phyloP scores from a whole-genome alignment of 2,113 vertebrate genomes.

The Pseudonaja textilis region DNA sequence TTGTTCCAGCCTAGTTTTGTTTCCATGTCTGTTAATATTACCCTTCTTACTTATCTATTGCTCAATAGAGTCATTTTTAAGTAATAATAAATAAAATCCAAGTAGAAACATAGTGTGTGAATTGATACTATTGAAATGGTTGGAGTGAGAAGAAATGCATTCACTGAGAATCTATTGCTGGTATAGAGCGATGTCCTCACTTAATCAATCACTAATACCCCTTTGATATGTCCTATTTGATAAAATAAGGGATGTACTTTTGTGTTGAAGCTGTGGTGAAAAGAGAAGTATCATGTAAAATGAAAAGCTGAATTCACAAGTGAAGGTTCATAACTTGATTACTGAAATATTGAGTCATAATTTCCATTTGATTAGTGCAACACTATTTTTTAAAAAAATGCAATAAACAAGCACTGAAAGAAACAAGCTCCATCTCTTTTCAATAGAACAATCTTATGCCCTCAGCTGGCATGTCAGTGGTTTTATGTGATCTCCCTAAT shows the following conservation, averaged over 20 bases:
- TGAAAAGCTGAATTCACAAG: not conserved
- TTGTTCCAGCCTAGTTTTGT: not conserved
- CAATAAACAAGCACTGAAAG: not conserved
- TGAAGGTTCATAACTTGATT: not conserved
- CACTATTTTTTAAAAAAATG: not conserved
- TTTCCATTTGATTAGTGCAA: not conserved
- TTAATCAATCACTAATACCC: not conserved
- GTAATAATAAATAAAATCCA: not conserved
- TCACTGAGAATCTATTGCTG: not conserved
- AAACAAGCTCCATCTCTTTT: not conserved
- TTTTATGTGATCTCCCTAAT: not conserved
- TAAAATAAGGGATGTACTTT: not conserved
- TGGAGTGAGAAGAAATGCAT: not conserved
- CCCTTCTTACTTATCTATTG: not conserved
- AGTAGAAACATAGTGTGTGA: not conserved
- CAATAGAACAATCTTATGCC: not conserved
- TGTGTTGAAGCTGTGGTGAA: not conserved
- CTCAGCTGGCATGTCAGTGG: not conserved
- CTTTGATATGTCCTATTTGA: not conserved
- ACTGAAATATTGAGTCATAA: not conserved
- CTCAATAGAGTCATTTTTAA: not conserved
- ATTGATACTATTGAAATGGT: not conserved
- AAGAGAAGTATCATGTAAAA: not conserved
- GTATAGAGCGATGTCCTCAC: not conserved
- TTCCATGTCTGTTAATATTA: not conserved